These are phyloP conservation scores for Sarcophaga rosellei DNA, from an alignment of 2,888 invertebrate genomes.

Conservation along the genomic window DNA sequence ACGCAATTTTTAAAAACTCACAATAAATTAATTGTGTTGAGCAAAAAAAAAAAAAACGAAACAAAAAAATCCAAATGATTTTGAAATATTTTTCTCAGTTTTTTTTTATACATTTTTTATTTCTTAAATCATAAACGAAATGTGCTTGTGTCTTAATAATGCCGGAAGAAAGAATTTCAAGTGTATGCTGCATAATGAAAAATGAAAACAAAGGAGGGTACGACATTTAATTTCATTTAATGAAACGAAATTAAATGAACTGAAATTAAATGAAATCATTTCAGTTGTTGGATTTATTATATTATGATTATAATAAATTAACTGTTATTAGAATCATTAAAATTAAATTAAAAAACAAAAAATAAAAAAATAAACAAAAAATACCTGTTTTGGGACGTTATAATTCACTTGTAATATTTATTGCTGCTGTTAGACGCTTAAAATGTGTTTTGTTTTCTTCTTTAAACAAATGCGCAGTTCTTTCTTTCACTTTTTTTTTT, in stretches of 20 bases:
- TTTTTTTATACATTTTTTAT: no score
- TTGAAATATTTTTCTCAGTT: not conserved
- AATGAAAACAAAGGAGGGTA: not conserved
- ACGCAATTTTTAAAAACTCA: not conserved
- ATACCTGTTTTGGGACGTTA: not conserved
- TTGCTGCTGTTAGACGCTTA: not conserved
- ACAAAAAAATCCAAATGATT: constrained; percentile 9
- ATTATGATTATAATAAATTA: not conserved
- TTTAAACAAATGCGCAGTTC: not conserved
- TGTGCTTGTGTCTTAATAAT: constrained; percentile 1
- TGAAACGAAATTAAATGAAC: not conserved
- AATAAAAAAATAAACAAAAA: not conserved
- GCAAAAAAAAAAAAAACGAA: constrained; percentile 13
- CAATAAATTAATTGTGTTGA: not conserved
- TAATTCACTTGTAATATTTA: not conserved
- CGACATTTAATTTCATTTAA: not conserved
- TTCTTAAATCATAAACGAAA: not conserved
- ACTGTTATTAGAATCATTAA: not conserved
- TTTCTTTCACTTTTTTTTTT: not conserved
- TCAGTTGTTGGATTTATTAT: not conserved
- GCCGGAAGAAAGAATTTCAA: constrained; percentile 51
- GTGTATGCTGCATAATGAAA: not conserved
- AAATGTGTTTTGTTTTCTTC: not conserved
- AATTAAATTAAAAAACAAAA: not conserved
- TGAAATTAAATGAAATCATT: not conserved